These are phyloP conservation scores for rat (Rattus norvegicus) DNA, from an alignment of 2,113 vertebrate species.

Conservation along the genomic window GRCr8 NC_086020.1:233456501-233457000, in stretches of 20 bases:
- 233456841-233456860: slow-evolving; percentile 28
- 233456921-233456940: background rate
- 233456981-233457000: slow-evolving; percentile 81
- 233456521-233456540: background rate
- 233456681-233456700: background rate
- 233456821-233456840: slow-evolving; percentile 40
- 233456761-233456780: background rate
- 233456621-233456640: background rate
- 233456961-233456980: slow-evolving; percentile 83
- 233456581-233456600: background rate
- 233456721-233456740: background rate
- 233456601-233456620: background rate
- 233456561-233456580: background rate
- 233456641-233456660: slow-evolving; percentile 32
- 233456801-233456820: background rate
- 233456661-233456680: slow-evolving; percentile 9
- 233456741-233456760: slow-evolving; percentile 16
- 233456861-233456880: slow-evolving; percentile 14
- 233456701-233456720: background rate
- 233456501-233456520: background rate
- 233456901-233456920: background rate
- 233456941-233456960: slow-evolving; percentile 54
- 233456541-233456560: background rate
- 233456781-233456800: slow-evolving; percentile 37
- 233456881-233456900: slow-evolving; percentile 52